These are phyloP conservation scores for Heliconius congener DNA, from an alignment of 1,140 invertebrate genomes.

Conservation along the genomic window DNA sequence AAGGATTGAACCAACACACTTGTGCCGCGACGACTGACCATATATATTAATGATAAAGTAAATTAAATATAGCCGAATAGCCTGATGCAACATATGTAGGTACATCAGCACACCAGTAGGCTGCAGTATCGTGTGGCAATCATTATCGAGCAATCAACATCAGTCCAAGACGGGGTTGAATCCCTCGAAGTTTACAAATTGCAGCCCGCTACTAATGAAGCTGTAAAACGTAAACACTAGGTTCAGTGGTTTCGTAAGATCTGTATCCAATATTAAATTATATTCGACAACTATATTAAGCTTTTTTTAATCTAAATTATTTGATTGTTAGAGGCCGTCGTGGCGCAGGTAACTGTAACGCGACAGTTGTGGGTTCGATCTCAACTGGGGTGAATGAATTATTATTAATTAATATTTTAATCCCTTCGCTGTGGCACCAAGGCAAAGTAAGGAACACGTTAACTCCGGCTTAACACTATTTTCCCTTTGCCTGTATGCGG, in stretches of 20 bases:
- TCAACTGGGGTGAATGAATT: too few species aligned
- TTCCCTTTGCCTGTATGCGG: too few species aligned
- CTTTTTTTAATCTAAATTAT: neutral
- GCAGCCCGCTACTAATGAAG: slow-evolving; percentile 33
- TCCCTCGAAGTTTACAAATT: slow-evolving; percentile 31
- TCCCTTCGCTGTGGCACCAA: too few species aligned
- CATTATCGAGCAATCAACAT: slow-evolving; percentile 21
- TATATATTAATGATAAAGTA: neutral
- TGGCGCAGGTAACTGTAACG: too few species aligned
- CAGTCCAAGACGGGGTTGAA: slow-evolving; percentile 18
- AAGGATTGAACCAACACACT: too few species aligned
- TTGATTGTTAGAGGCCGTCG: too few species aligned
- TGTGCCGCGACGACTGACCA: too few species aligned
- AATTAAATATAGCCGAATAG: neutral
- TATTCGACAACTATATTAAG: neutral
- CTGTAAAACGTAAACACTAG: slow-evolving; percentile 12
- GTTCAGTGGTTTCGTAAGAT: neutral
- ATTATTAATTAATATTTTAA: too few species aligned
- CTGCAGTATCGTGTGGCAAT: slow-evolving; percentile 18
- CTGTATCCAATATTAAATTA: neutral
- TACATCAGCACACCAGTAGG: neutral
- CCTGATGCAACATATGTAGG: neutral
- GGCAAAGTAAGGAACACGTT: too few species aligned
- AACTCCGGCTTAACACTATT: too few species aligned
- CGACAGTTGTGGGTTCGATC: too few species aligned